These are phyloP conservation scores for Perca flavescens DNA, from an alignment of 2,113 vertebrate species.

Conservation along the genomic window DNA sequence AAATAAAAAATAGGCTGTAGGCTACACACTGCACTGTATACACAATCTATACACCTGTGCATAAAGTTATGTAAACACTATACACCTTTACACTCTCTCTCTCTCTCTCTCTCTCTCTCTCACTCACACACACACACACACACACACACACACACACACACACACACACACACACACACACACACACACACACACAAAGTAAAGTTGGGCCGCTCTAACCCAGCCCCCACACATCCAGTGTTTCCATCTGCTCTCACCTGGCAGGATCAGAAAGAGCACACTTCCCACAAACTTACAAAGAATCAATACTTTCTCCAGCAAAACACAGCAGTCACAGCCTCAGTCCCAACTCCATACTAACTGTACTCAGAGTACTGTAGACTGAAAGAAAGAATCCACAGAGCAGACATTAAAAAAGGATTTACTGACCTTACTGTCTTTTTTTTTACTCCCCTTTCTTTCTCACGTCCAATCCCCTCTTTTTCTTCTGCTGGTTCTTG, in stretches of 20 bases:
- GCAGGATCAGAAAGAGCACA: constrained; percentile 82
- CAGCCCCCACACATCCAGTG: constrained; percentile 62
- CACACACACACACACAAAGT: constrained; percentile 43
- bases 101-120: too few relatives aligned
- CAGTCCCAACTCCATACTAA: constrained; percentile 65
- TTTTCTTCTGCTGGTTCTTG: constrained; percentile 79
- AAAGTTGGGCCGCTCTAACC: constrained; percentile 70
- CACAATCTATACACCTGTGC: constrained; percentile 37
- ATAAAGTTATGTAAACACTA: constrained; percentile 56
- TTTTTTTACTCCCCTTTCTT: constrained; percentile 65
- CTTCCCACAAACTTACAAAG: constrained; percentile 85
- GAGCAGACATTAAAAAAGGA: constrained; percentile 68
- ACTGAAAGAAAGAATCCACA: constrained; percentile 67
- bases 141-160: constrained; percentile 20
- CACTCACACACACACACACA: constrained; percentile 9
- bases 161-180: constrained; percentile 22
- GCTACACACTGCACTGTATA: constrained; percentile 13
- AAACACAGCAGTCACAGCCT: constrained; percentile 76
- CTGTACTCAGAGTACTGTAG: constrained; percentile 69
- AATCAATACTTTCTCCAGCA: constrained; percentile 86
- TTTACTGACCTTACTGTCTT: constrained; percentile 87
- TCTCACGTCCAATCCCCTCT: constrained; percentile 83
- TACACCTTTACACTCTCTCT: neutral
- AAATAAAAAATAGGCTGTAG: neutral
- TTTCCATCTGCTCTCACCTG: constrained; percentile 82